A percentile compares a stretch with the other conserved stretches of the same genome.
phyloP scores from a whole-genome alignment of 2,113 vertebrate species.

The Dasyprocta punctata region DNA sequence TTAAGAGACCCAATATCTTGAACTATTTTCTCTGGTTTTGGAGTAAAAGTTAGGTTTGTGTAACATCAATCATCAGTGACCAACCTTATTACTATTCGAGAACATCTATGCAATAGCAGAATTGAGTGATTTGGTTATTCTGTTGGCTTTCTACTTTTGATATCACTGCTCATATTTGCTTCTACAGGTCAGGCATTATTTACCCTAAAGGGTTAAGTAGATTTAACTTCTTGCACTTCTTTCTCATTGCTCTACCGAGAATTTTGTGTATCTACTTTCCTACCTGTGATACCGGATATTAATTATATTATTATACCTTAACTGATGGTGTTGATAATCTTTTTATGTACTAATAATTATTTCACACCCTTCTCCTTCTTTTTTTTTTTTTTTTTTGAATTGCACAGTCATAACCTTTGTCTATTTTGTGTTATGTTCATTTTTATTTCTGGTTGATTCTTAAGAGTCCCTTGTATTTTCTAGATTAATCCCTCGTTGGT shows the following conservation, averaged over 20 bases:
- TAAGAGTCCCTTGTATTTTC: conserved; percentile 55
- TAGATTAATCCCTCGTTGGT: conserved; percentile 43
- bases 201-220: background rate
- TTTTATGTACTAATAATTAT: background rate
- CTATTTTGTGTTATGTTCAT: conserved; percentile 8
- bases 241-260: background rate
- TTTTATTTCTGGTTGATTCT: conserved; percentile 36
- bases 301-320: background rate
- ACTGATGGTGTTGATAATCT: background rate
- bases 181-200: background rate
- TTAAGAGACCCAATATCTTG: background rate
- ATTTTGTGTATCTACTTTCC: too few species aligned
- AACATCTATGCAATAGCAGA: background rate
- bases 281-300: background rate
- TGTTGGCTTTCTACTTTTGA: background rate
- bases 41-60: rapidly evolving
- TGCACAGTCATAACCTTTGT: background rate
- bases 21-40: background rate
- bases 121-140: background rate
- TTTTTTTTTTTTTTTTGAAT: conserved; percentile 11
- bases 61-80: background rate
- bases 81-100: background rate
- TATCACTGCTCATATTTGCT: background rate
- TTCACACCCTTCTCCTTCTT: background rate
- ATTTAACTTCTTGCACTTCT: background rate